These are phyloP conservation scores for Metopolophium dirhodum DNA, from an alignment of 1,140 invertebrate species.

Conservation along the genomic window DNA sequence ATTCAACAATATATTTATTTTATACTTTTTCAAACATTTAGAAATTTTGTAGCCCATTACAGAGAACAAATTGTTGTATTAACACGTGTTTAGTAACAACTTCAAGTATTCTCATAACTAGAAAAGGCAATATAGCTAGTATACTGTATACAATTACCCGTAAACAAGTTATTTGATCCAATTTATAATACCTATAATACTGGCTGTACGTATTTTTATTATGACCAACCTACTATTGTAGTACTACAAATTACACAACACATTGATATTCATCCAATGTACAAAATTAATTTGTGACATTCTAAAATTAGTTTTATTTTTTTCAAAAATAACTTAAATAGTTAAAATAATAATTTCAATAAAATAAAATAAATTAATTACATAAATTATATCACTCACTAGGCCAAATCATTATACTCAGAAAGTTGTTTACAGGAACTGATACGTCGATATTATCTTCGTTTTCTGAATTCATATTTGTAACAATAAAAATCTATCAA, in stretches of 20 bases:
- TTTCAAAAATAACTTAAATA: not conserved
- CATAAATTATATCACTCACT: constrained; percentile 4
- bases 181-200: not conserved
- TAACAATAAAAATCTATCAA: not conserved
- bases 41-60: not conserved
- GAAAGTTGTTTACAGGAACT: not conserved
- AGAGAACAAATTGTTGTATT: not conserved
- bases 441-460: not conserved
- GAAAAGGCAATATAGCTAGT: not conserved
- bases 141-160: not conserved
- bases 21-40: not conserved
- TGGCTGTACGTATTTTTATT: not conserved
- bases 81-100: not conserved
- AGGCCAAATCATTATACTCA: not conserved
- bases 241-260: not conserved
- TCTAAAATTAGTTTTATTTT: not conserved
- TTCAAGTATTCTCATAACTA: not conserved
- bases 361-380: not conserved
- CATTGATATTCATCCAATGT: not conserved
- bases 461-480: constrained; percentile 11
- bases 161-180: not conserved
- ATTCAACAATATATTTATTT: constrained; percentile 59
- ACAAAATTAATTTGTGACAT: not conserved
- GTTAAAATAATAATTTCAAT: not conserved
- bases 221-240: not conserved